phyloP scores from a whole-genome alignment of 2,113 vertebrate species.

The Panurus biarmicus region DNA sequence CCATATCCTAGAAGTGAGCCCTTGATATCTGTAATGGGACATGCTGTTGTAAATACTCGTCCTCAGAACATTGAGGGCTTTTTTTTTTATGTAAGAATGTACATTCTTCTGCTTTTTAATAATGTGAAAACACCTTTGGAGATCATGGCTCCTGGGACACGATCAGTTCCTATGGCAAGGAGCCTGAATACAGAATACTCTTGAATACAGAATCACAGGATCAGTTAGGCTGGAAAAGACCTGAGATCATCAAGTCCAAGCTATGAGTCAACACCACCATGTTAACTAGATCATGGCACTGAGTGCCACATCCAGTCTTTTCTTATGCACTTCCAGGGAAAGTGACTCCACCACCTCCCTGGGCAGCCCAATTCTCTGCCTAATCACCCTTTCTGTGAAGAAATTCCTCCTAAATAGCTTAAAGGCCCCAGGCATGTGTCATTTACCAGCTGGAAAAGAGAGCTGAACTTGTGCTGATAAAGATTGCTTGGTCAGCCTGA shows the following conservation, averaged over 20 bases:
- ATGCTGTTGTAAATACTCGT: fast-evolving
- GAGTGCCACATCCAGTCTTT: neutral
- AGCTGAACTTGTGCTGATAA: neutral
- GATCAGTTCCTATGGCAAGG: neutral
- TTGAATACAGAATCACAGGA: neutral
- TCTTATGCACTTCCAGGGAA: neutral
- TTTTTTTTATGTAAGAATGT: neutral
- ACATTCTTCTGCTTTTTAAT: neutral
- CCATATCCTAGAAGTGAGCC: neutral
- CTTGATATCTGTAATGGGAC: neutral
- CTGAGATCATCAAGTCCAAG: neutral
- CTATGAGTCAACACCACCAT: neutral
- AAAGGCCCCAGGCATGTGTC: neutral
- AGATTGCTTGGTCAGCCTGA: neutral
- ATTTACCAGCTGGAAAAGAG: neutral
- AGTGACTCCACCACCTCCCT: neutral
- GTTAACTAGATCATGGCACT: neutral
- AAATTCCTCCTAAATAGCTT: neutral
- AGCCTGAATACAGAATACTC: neutral
- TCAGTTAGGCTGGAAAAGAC: neutral
- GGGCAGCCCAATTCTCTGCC: neutral
- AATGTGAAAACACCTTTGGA: neutral
- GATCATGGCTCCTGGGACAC: neutral
- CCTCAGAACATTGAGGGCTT: neutral
- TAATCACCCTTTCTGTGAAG: neutral